Percentiles rank a stretch among this genome's conserved stretches.
These are phyloP conservation scores for Catalaphyllia jardinei DNA, from an alignment of 64 coral and sea anemone species.

Conservation along the genomic window DNA sequence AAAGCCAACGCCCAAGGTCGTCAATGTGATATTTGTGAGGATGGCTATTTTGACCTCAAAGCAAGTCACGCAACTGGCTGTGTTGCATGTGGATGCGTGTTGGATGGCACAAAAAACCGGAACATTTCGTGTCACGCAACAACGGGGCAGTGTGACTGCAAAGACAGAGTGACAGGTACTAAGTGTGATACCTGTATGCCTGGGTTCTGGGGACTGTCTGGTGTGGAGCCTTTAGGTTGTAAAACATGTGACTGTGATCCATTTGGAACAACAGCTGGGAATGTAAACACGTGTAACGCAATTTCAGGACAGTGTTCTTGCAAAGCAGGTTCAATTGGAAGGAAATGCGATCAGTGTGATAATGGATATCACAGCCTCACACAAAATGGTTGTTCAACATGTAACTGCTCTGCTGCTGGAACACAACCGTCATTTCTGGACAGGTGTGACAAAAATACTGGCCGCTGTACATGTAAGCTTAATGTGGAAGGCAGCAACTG, in stretches of 20 bases:
- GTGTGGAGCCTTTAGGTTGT: constrained; percentile 64
- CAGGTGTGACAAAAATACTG: constrained; percentile 55
- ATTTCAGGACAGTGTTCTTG: constrained; percentile 70
- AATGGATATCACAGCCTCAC: constrained; percentile 78
- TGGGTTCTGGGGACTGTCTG: constrained; percentile 65
- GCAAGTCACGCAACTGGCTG: constrained; percentile 66
- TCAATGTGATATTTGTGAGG: constrained; percentile 72
- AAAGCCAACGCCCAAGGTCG: constrained; percentile 74
- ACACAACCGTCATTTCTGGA: constrained; percentile 37
- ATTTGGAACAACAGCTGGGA: constrained; percentile 50
- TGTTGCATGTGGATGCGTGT: constrained; percentile 69
- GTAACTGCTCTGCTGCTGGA: constrained; percentile 78
- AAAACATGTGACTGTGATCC: constrained; percentile 78
- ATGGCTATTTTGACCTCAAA: constrained; percentile 89
- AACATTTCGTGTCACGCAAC: constrained; percentile 84
- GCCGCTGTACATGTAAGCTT: constrained; percentile 59
- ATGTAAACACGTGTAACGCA: constrained; percentile 36
- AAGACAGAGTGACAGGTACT: constrained; percentile 56
- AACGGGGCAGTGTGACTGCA: constrained; percentile 87
- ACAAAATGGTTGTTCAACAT: constrained; percentile 62
- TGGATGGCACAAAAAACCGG: constrained; percentile 65
- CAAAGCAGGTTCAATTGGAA: constrained; percentile 68
- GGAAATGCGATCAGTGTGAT: constrained; percentile 51
- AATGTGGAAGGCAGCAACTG: constrained; percentile 66
- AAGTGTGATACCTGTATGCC: constrained; percentile 74